These are phyloP conservation scores for Heterodera schachtii DNA, from an alignment of 1,140 invertebrate species.

Conservation along the genomic window DNA sequence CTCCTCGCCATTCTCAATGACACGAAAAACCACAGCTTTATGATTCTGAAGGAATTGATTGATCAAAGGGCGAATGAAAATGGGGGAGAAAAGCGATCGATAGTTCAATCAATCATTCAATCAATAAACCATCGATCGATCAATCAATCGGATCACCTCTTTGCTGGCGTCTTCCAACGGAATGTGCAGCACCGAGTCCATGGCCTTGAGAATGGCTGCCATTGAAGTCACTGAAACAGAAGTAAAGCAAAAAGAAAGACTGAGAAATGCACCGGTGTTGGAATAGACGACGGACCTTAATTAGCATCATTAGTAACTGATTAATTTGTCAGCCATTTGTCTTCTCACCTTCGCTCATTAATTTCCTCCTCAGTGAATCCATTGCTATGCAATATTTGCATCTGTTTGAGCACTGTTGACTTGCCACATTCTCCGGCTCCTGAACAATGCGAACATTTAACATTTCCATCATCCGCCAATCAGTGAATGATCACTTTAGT, in stretches of 20 bases:
- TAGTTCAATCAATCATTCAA: not conserved
- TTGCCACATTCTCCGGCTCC: constrained; percentile 59
- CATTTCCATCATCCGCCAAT: not conserved
- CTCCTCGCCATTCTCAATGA: constrained; percentile 53
- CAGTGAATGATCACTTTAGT: constrained; percentile 10
- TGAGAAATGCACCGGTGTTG: constrained; percentile 70
- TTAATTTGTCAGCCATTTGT: not conserved
- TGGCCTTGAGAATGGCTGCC: constrained; percentile 77
- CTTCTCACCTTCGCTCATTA: constrained; percentile 67
- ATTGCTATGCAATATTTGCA: constrained; percentile 84
- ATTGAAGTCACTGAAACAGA: constrained; percentile 76
- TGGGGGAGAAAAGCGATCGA: too few relatives aligned
- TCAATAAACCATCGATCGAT: not conserved
- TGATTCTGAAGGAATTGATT: constrained; percentile 31
- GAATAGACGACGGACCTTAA: constrained; percentile 82
- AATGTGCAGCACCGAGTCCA: constrained; percentile 83
- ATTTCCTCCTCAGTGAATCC: constrained; percentile 91
- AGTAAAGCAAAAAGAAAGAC: not conserved
- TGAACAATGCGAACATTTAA: constrained; percentile 21
- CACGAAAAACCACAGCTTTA: constrained; percentile 46
- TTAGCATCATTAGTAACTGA: not conserved
- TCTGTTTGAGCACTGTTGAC: constrained; percentile 57
- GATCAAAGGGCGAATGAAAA: not conserved
- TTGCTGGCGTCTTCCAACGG: constrained; percentile 41
- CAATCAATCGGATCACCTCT: constrained; percentile 24